These are phyloP conservation scores for Baccha elongata DNA, from an alignment of 2,888 invertebrate genomes.

Conservation along the genomic window DNA sequence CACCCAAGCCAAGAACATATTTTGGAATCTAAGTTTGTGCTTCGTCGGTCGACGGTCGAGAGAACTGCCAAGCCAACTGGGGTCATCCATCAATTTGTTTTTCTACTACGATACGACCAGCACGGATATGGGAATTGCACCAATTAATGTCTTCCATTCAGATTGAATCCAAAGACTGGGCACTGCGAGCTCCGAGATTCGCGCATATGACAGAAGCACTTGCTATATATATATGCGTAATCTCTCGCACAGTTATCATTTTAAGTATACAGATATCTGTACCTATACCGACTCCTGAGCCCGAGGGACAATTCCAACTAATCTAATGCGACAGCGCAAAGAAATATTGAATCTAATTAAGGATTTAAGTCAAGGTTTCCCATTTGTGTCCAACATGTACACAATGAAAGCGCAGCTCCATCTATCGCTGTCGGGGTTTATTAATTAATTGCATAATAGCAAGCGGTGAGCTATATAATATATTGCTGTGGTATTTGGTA, in stretches of 20 bases:
- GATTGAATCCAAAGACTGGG: slow-evolving; percentile 31
- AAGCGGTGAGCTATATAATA: slow-evolving; percentile 26
- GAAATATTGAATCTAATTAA: slow-evolving; percentile 72
- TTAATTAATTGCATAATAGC: slow-evolving; percentile 71
- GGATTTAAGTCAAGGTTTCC: slow-evolving; percentile 73
- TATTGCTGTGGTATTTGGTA: background rate
- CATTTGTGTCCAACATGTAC: slow-evolving; percentile 38
- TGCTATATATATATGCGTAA: slow-evolving; percentile 3
- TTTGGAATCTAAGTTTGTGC: slow-evolving; percentile 42
- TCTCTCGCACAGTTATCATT: background rate
- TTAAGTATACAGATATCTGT: background rate
- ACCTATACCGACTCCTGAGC: slow-evolving; percentile 11
- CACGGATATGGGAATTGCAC: slow-evolving; percentile 73
- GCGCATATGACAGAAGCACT: background rate
- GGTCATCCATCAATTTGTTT: slow-evolving; percentile 72
- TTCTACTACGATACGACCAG: slow-evolving; percentile 23
- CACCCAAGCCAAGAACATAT: slow-evolving; percentile 36
- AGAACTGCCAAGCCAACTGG: slow-evolving; percentile 55
- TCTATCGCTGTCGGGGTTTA: slow-evolving; percentile 46
- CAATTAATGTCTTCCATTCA: slow-evolving; percentile 68
- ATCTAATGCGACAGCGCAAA: slow-evolving; percentile 37
- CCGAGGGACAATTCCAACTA: slow-evolving; percentile 30
- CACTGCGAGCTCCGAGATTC: background rate
- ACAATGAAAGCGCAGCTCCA: slow-evolving; percentile 48
- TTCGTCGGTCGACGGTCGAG: slow-evolving; percentile 20